phyloP scores from a whole-genome alignment of 2,797 vertebrate genomes.

The Coreius guichenoti region DNA sequence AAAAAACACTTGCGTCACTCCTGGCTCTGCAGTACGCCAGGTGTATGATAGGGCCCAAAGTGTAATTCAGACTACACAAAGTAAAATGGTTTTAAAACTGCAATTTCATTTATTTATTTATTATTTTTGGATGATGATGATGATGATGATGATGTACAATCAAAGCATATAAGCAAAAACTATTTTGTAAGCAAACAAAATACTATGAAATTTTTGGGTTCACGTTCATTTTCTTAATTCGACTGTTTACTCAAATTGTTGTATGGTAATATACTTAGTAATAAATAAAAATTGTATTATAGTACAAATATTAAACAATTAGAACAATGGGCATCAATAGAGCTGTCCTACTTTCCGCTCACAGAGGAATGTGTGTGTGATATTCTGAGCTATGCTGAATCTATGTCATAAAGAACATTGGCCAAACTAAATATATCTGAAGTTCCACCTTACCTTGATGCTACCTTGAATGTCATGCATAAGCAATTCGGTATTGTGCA shows the following conservation, averaged over 20 bases:
- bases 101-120: neutral
- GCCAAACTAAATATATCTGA: slow-evolving; percentile 10
- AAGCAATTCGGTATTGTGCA: slow-evolving; percentile 21
- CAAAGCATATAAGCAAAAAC: neutral
- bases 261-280: neutral
- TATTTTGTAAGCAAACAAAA: neutral
- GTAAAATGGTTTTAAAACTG: neutral
- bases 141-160: neutral
- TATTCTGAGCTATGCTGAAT: slow-evolving; percentile 48
- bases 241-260: neutral
- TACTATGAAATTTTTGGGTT: neutral
- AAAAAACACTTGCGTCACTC: too few relatives aligned
- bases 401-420: neutral
- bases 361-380: slow-evolving; percentile 34
- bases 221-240: neutral
- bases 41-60: too few relatives aligned
- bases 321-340: slow-evolving; percentile 43
- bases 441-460: neutral
- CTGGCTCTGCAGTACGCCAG: too few relatives aligned
- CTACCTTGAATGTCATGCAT: neutral
- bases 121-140: neutral
- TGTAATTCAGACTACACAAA: neutral
- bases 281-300: neutral
- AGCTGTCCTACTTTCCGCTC: slow-evolving; percentile 51
- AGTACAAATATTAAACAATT: neutral